Percentiles rank a stretch among this genome's conserved stretches.
These are phyloP conservation scores for Sarcophaga variegata DNA, from an alignment of 2,888 invertebrate species.

Conservation along the genomic window DNA sequence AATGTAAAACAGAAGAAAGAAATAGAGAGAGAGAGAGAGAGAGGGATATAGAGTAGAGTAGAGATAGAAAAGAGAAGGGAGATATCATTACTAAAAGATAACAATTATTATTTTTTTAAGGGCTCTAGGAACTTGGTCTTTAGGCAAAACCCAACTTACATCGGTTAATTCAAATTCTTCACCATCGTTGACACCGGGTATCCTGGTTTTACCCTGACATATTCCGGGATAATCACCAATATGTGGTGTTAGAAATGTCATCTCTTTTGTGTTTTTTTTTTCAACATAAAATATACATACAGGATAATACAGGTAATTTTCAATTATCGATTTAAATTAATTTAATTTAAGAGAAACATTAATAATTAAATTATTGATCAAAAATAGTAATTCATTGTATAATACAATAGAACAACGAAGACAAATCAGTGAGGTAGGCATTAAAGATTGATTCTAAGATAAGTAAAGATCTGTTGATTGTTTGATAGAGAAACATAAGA, in stretches of 20 bases:
- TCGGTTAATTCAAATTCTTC: constrained; percentile 93
- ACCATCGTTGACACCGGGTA: constrained; percentile 97
- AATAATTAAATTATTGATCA: neutral
- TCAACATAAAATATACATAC: constrained; percentile 59
- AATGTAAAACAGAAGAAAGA: constrained; percentile 63
- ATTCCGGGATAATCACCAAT: constrained; percentile 94
- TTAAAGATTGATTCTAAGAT: neutral
- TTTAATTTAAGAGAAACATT: neutral
- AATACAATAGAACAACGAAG: constrained; percentile 39
- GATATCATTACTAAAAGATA: constrained; percentile 35
- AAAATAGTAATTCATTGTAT: constrained; percentile 35
- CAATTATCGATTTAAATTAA: neutral
- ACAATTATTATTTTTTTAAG: neutral
- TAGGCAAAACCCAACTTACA: constrained; percentile 86
- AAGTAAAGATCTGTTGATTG: neutral
- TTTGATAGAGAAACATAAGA: neutral
- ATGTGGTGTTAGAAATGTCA: constrained; percentile 91
- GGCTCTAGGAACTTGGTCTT: constrained; percentile 38
- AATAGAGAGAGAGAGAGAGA: constrained; percentile 56
- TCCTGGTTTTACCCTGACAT: constrained; percentile 96
- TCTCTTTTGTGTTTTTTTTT: constrained; percentile 84
- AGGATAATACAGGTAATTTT: neutral
- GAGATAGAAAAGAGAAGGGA: neutral
- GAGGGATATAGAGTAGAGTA: constrained; percentile 57
- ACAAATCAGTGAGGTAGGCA: neutral